phyloP scores from a whole-genome alignment of 2,888 invertebrate species.

The Drosophila prostipennis region DNA sequence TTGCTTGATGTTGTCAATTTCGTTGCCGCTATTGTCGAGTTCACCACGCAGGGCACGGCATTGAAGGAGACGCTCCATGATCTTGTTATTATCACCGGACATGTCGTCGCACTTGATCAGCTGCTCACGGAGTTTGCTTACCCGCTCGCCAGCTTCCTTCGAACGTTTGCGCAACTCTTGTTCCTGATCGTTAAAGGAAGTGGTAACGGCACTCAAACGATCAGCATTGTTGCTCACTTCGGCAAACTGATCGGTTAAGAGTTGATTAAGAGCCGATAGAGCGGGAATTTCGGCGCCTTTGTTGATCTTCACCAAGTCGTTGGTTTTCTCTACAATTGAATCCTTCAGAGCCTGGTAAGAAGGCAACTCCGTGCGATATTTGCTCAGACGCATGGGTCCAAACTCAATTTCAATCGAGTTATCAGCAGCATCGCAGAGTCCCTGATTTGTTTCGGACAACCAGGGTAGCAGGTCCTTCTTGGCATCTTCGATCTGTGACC shows the following conservation, averaged over 20 bases:
- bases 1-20: conserved; percentile 88
- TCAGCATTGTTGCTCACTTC: conserved; percentile 90
- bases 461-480: conserved; percentile 93
- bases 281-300: conserved; percentile 89
- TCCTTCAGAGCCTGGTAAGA: conserved; percentile 90
- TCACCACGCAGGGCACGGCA: conserved; percentile 90
- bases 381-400: conserved; percentile 90
- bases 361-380: conserved; percentile 94
- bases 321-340: conserved; percentile 91
- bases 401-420: conserved; percentile 92
- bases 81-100: conserved; percentile 93
- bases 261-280: conserved; percentile 87
- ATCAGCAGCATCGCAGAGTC: conserved; percentile 90
- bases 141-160: conserved; percentile 88
- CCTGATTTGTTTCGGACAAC: conserved; percentile 92
- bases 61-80: conserved; percentile 90
- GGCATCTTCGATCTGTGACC: conserved; percentile 95
- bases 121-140: conserved; percentile 91
- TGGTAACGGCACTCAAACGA: conserved; percentile 90
- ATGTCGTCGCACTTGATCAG: conserved; percentile 95
- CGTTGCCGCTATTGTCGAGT: conserved; percentile 88
- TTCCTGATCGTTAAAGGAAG: conserved; percentile 90
- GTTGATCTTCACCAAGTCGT: conserved; percentile 91
- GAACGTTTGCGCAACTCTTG: conserved; percentile 89
- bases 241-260: conserved; percentile 91